Base-by-base conservation (phyloP, 2,888 invertebrate species). In the Agrochola lychnidis region DNA sequence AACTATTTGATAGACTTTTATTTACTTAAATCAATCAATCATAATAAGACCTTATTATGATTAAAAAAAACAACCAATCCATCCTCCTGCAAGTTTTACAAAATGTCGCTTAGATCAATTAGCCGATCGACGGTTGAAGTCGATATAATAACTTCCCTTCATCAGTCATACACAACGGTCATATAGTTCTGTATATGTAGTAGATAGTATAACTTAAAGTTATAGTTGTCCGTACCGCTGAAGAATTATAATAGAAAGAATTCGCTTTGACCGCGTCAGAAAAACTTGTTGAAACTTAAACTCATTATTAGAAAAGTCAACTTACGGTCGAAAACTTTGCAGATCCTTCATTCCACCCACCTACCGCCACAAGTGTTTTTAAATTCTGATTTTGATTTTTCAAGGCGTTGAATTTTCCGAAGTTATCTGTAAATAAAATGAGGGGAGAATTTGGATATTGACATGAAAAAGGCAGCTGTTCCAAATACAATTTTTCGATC, bases 271-370 rank as follows among this genome's bases (percentile, higher is more conserved):
- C 51, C 25, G n/a, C 42, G 3, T 56, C n/a, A 53, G 36, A 51
- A 45, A 53, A 70, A 62, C 61, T 78, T 30, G 45, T 48, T 63
- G 22, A 53, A 63, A 71, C 19, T 76, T 62, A 76, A 83, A 73
- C 19, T 64, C 53, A 70, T 84, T 76, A 69, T 66, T 42, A 76
- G 30, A 77, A 56, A 59, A 70, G 57, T 66, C 73, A 76, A 93
- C 95, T 92, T 91, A 97, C 97, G 71, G 89, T 83, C 0, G 98
- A 98, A 90, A 97, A 98, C 81, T 96, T 97, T 0, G 89, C 90
- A 0, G 97, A 97, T 10, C 97, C 97, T 91, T 98, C 98, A 88
- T 97, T 97, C 97, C 97, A 98, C 22, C 98, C 98, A 12, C 98
- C 98, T n/a, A 98, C 97, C 4, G 97, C 97, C n/a, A 98, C 82